Base-by-base conservation (phyloP, 2,113 vertebrate genomes). In the Heterotilapia buettikoferi region DNA sequence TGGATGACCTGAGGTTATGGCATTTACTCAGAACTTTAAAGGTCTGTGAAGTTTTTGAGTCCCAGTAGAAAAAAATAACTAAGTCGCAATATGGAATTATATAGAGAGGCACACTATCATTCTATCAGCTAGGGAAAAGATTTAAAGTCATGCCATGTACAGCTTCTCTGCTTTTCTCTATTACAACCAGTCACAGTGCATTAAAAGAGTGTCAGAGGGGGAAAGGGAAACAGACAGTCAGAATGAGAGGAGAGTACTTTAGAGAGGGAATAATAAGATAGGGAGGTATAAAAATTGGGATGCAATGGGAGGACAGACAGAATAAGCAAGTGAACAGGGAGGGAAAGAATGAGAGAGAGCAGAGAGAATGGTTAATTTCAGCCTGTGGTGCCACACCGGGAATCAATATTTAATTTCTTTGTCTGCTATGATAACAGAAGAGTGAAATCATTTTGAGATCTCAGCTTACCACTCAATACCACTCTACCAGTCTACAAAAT, bases 331-430 rank as follows among this genome's bases (percentile, higher is more conserved):
- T 89, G 84, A 85, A 56, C 57, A 40, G 13, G 36, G 68, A 90
- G 59, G 24, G 21, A 61, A 56, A 73, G 87, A 87, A 29, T 83
- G 83, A 78, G n/a, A 45, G 84, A 81, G 57, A 89, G 89, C 84
- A 89, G 87, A 93, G 66, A 91, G 89, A 92, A 94, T 90, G 88
- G 91, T 85, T 93, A 84, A 94, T 93, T 93, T 89, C 76, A 84
- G 90, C 82, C 88, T 84, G 85, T 81, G 86, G 80, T 89, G 89
- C 71, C 76, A 83, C 90, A 88, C 73, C 53, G 12, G 84, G 88
- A 93, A 96, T 96, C 95, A 96, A 96, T 96, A 96, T 95, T 96
- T 96, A 91, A 96, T 96, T 96, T 96, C 93, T 96, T 94, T 95
- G 95, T 95, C 94, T 92, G 90, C 92, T 91, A 91, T 93, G 92